phyloP scores from a whole-genome alignment of 2,888 invertebrate species.

The Protophormia terraenovae region DNA sequence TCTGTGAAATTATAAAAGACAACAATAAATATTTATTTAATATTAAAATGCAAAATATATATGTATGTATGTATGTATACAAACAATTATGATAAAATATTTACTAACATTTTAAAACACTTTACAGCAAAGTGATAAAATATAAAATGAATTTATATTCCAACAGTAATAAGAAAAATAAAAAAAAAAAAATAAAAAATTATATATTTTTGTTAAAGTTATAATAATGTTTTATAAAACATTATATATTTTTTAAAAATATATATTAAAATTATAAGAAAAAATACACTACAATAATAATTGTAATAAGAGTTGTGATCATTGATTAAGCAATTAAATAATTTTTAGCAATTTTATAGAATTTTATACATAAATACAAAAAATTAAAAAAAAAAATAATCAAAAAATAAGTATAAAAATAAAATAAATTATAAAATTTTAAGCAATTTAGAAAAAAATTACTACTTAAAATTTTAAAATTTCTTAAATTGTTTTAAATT shows the following conservation, averaged over 20 bases:
- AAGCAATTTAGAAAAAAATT: neutral
- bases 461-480: neutral
- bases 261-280: slow-evolving; percentile 37
- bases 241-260: slow-evolving; percentile 38
- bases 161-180: too few relatives aligned
- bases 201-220: slow-evolving; percentile 33
- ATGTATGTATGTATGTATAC: neutral
- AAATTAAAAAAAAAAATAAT: slow-evolving; percentile 5
- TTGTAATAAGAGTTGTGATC: slow-evolving; percentile 81
- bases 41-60: neutral
- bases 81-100: slow-evolving; percentile 14
- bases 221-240: slow-evolving; percentile 24
- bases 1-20: slow-evolving; percentile 22
- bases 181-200: slow-evolving; percentile 12
- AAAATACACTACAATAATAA: slow-evolving; percentile 65
- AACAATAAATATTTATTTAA: neutral
- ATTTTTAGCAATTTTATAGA: slow-evolving; percentile 70
- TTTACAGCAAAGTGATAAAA: slow-evolving; percentile 52
- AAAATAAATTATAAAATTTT: slow-evolving; percentile 11
- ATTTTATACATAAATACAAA: slow-evolving; percentile 59
- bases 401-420: slow-evolving; percentile 7
- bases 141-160: slow-evolving; percentile 46
- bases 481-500: slow-evolving; percentile 26
- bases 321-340: slow-evolving; percentile 80
- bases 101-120: slow-evolving; percentile 61